These are phyloP conservation scores for Melinopterus prodromus DNA, from an alignment of 2,888 invertebrate genomes.

Conservation along the genomic window DNA sequence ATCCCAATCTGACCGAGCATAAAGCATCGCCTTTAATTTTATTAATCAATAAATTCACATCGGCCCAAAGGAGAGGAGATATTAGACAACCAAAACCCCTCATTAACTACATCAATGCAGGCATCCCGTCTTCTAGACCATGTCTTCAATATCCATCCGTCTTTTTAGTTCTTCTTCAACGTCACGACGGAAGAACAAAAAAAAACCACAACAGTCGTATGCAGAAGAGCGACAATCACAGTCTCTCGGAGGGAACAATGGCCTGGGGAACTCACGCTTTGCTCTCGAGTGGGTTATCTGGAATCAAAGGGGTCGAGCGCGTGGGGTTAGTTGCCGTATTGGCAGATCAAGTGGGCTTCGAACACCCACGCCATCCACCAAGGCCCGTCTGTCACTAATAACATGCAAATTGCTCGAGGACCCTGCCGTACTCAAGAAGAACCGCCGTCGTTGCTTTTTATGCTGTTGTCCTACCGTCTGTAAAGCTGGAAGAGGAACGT, in stretches of 20 bases:
- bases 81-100: not conserved
- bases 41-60: not conserved
- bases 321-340: slow-evolving; percentile 35
- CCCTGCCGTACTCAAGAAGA: not conserved
- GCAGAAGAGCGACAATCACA: slow-evolving; percentile 21
- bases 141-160: not conserved
- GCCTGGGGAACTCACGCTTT: slow-evolving; percentile 1
- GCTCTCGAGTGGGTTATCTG: slow-evolving; percentile 34
- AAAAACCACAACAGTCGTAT: no score
- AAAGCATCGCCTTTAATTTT: slow-evolving; percentile 4
- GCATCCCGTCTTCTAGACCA: not conserved
- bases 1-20: not conserved
- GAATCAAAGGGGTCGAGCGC: slow-evolving; percentile 14
- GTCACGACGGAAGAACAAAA: not conserved
- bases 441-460: not conserved
- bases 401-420: slow-evolving; percentile 34
- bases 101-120: not conserved
- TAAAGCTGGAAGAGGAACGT: not conserved
- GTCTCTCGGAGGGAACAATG: not conserved
- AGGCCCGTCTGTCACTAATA: slow-evolving; percentile 32
- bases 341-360: slow-evolving; percentile 34
- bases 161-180: not conserved
- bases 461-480: not conserved
- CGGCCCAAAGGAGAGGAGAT: not conserved
- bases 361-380: slow-evolving; percentile 28